These are phyloP conservation scores for Helicorthomorpha holstii DNA, from an alignment of 1,140 invertebrate genomes.

Conservation along the genomic window DNA sequence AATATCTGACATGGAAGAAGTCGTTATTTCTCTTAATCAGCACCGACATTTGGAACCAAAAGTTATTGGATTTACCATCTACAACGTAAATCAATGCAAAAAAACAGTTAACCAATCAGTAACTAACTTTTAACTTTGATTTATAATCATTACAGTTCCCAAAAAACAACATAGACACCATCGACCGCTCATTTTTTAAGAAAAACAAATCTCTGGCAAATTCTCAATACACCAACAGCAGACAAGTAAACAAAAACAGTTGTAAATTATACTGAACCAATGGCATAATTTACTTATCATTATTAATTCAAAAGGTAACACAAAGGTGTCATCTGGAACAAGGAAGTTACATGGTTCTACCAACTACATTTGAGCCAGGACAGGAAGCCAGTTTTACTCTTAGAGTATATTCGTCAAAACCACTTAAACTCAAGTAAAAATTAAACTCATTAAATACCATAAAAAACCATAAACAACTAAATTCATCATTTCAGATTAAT, in stretches of 20 bases:
- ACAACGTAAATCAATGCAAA: conserved; percentile 33
- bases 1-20: conserved; percentile 62
- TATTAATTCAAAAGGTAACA: conserved; percentile 25
- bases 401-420: conserved; percentile 60
- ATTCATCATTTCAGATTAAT: conserved; percentile 37
- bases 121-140: background rate
- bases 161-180: conserved; percentile 46
- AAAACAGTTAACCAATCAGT: background rate
- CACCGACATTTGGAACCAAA: conserved; percentile 82
- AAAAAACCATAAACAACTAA: too few relatives aligned
- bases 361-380: conserved; percentile 78
- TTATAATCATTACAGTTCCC: conserved; percentile 20
- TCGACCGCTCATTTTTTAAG: conserved; percentile 61
- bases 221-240: conserved; percentile 78
- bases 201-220: conserved; percentile 73
- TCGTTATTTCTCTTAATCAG: conserved; percentile 73
- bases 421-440: conserved; percentile 61
- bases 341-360: conserved; percentile 67
- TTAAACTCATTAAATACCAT: too few relatives aligned
- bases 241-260: conserved; percentile 44
- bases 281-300: background rate
- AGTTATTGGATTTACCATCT: conserved; percentile 83
- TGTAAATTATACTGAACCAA: background rate
- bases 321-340: conserved; percentile 58
- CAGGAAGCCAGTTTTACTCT: conserved; percentile 73